Evolutionary conservation across 1,140 invertebrate genomes (phyloP), one percentile per base, ranked within the genome.

Genomic region (Solen grandis): DNA sequence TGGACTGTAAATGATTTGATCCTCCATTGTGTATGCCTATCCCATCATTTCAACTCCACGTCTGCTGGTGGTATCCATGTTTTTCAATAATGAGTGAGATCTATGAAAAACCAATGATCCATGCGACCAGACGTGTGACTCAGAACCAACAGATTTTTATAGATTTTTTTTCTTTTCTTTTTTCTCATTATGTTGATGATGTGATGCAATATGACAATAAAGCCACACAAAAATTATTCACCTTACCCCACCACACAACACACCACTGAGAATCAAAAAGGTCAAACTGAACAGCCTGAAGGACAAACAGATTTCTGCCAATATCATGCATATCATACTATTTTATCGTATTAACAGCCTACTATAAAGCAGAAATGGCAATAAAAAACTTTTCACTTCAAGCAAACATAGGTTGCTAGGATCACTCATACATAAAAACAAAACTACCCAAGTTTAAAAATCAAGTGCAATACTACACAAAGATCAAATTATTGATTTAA

Each of bases 121-220:
- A 73, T 73, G 22, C 29, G 36, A 60, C 70, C 54, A 73, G 70
- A 60, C 70, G 31, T 60, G 57, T 54, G 22, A n/a, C 25, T 60
- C 36, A 16, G 27, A 55, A 5, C 54, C 27, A 4, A 27, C 54
- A 55, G 27, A 27, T 55, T 55, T 55, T 55, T 19, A 22, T 55
- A 19, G 27, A n/a, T n/a, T n/a, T n/a, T n/a, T n/a, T n/a, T n/a
- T 25, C 14, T 3, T 35, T n/a, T 41, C 16, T 52, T 68, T 50
- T 52, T 25, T 29, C 19, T 10, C 16, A 2, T 41, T 72, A 57
- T 72, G 69, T 29, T 14, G n/a, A 62, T 50, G 65, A 78, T 69
- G 75, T 78, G 75, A 78, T 69, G 75, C 75, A 78, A 78, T 57
- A 69, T 78, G 75, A 69, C 75, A 78, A 78, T n/a, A 36, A 46